phyloP scores from a whole-genome alignment of 2,797 vertebrate genomes.

The Melanotaenia trifasciata region DNA sequence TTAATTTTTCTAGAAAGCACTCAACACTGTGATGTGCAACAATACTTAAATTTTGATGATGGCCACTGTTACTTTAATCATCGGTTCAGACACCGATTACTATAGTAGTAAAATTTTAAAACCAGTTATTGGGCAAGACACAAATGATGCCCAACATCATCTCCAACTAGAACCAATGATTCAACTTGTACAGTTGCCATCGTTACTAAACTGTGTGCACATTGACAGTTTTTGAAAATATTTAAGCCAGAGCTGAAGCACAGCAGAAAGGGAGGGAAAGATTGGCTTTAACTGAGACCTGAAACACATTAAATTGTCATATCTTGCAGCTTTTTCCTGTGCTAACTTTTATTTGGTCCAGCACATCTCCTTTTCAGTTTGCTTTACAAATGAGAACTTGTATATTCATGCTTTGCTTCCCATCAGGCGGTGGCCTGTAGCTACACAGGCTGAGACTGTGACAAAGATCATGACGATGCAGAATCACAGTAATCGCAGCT shows the following conservation, averaged over 20 bases:
- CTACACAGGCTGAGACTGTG: background rate
- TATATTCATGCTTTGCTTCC: background rate
- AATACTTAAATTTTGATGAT: too few species aligned
- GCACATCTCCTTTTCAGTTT: background rate
- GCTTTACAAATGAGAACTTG: background rate
- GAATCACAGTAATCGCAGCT: background rate
- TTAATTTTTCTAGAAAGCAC: background rate
- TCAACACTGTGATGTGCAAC: background rate
- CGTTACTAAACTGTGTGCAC: background rate
- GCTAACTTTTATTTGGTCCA: background rate
- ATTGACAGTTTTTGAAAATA: background rate
- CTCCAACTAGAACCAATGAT: background rate
- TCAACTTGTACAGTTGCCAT: background rate
- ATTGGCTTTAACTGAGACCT: background rate
- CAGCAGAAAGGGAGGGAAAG: background rate
- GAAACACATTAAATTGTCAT: background rate
- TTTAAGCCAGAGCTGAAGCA: background rate
- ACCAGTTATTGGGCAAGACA: background rate
- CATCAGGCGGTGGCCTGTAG: background rate
- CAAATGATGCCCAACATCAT: background rate
- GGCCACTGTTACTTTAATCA: too few species aligned
- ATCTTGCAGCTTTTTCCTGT: too few species aligned
- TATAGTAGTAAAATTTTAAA: background rate
- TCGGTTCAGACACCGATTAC: too few species aligned
- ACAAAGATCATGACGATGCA: slow-evolving; percentile 1